Percentiles rank a stretch among this genome's conserved stretches.
phyloP scores from a whole-genome alignment of 2,888 invertebrate species.

The Lasioglossum morio region DNA sequence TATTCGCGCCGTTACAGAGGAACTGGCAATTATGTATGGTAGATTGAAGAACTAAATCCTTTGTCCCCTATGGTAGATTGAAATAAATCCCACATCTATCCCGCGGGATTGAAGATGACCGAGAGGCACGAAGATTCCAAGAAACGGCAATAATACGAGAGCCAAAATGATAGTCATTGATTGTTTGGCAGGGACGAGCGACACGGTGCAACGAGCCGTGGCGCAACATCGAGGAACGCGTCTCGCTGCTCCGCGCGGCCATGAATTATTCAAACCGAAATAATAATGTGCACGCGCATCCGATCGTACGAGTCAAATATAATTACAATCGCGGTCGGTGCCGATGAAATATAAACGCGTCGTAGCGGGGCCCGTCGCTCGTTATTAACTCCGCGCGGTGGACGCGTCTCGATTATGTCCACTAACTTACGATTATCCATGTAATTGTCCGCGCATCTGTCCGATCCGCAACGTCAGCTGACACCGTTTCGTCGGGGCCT shows the following conservation, averaged over 20 bases:
- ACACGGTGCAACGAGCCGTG: slow-evolving; percentile 56
- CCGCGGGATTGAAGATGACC: too few species aligned
- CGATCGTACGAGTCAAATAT: slow-evolving; percentile 74
- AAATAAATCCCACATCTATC: too few species aligned
- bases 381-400: slow-evolving; percentile 53
- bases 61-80: too few species aligned
- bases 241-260: slow-evolving; percentile 4
- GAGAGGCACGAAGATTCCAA: neutral
- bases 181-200: neutral
- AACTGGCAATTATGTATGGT: too few species aligned
- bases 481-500: neutral
- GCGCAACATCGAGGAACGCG: slow-evolving; percentile 48
- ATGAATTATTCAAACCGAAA: slow-evolving; percentile 75
- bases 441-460: slow-evolving; percentile 39
- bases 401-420: slow-evolving; percentile 55
- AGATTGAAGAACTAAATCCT: too few species aligned
- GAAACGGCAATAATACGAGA: neutral
- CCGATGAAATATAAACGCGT: slow-evolving; percentile 65
- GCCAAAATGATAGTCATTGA: neutral
- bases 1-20: too few species aligned
- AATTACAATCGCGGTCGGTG: slow-evolving; percentile 60
- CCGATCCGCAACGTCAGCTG: neutral
- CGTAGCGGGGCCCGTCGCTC: slow-evolving; percentile 34
- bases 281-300: slow-evolving; percentile 75
- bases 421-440: slow-evolving; percentile 64